Evolutionary conservation across 1,140 invertebrate species (phyloP).

Genomic region (Branchinecta lindahli): DNA sequence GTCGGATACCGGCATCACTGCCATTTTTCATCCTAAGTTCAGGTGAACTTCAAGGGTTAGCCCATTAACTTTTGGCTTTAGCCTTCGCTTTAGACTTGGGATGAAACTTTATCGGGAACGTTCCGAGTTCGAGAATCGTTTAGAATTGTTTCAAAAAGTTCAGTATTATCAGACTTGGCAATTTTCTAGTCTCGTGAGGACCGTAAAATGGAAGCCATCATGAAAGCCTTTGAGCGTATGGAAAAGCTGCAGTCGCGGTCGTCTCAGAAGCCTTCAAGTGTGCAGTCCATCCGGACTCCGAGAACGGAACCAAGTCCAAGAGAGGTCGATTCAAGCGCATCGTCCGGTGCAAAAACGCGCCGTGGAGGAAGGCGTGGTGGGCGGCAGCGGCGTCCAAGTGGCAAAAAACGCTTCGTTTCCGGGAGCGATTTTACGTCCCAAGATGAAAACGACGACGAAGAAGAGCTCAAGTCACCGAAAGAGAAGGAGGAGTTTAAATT

Average conservation of each 20-base stretch:
- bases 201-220: constrained; percentile 86
- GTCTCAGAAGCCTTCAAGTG: neutral
- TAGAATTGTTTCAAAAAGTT: no score
- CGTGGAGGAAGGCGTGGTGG: constrained; percentile 19
- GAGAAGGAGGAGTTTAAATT: neutral
- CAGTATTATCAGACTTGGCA: no score
- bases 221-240: constrained; percentile 65
- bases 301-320: neutral
- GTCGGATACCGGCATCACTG: no score
- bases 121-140: no score
- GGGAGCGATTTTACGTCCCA: neutral
- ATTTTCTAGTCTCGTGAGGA: constrained; percentile 64
- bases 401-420: neutral
- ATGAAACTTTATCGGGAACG: no score
- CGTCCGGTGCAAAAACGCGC: constrained; percentile 31
- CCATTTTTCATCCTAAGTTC: no score
- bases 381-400: constrained; percentile 19
- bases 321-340: constrained; percentile 27
- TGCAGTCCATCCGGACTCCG: neutral
- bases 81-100: no score
- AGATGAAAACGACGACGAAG: neutral
- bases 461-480: neutral
- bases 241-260: constrained; percentile 38
- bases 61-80: no score
- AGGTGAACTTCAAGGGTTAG: no score